Evolutionary conservation across 2,888 invertebrate species (phyloP).

Genomic region (Abrostola tripartita): DNA sequence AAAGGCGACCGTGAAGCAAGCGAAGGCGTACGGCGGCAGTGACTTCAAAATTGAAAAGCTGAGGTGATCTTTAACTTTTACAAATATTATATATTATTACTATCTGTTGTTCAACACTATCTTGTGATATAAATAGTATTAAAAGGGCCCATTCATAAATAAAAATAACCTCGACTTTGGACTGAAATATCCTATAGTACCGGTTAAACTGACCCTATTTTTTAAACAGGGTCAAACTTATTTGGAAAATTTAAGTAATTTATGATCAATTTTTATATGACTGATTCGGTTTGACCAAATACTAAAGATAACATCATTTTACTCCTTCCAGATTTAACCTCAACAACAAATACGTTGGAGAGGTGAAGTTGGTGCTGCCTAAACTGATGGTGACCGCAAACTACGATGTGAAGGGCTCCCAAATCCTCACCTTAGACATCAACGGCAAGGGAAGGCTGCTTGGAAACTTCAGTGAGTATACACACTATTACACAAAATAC

Average conservation of each 20-base stretch:
- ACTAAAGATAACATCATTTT: not conserved
- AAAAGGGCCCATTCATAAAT: too few relatives aligned
- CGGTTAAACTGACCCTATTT: too few relatives aligned
- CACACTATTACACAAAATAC: too few relatives aligned
- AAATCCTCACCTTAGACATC: slow-evolving; percentile 92
- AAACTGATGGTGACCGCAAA: slow-evolving; percentile 89
- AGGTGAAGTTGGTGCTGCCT: slow-evolving; percentile 90
- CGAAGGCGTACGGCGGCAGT: slow-evolving; percentile 90
- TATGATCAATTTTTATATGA: too few relatives aligned
- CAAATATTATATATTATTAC: too few relatives aligned
- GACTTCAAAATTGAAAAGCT: slow-evolving; percentile 90
- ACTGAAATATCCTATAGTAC: too few relatives aligned
- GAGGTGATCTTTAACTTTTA: slow-evolving; percentile 87
- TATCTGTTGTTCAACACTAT: too few relatives aligned
- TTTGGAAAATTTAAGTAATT: too few relatives aligned
- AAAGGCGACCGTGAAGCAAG: slow-evolving; percentile 90
- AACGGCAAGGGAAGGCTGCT: slow-evolving; percentile 90
- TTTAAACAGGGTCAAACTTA: too few relatives aligned
- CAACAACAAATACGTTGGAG: slow-evolving; percentile 89
- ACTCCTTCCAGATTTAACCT: slow-evolving; percentile 86
- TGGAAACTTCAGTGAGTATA: slow-evolving; percentile 91
- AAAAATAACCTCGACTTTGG: too few relatives aligned
- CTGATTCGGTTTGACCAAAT: too few relatives aligned
- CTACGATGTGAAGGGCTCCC: slow-evolving; percentile 91
- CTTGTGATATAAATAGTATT: too few relatives aligned